phyloP scores from a whole-genome alignment of 2,113 vertebrate genomes.

The Fregata magnificens region DNA sequence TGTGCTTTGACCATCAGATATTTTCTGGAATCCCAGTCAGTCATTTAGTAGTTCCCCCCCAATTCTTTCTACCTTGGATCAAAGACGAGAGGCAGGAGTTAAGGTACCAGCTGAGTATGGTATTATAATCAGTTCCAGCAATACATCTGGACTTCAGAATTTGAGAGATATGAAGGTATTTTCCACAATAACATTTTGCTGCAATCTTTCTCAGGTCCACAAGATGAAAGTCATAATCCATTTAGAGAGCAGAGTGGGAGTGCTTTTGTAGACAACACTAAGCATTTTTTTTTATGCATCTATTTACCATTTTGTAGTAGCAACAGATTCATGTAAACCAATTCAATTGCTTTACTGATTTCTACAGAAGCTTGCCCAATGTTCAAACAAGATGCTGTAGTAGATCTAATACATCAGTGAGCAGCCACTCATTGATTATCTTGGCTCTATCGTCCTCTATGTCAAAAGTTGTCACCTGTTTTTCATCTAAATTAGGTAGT shows the following conservation, averaged over 20 bases:
- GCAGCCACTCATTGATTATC: neutral
- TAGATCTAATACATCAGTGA: neutral
- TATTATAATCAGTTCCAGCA: neutral
- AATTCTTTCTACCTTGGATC: neutral
- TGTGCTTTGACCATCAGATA: neutral
- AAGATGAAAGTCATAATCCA: neutral
- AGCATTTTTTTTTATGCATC: neutral
- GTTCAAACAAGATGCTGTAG: neutral
- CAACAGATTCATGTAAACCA: fast-evolving
- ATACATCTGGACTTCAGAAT: neutral
- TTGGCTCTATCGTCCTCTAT: neutral
- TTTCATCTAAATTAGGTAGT: neutral
- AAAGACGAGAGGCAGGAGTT: neutral
- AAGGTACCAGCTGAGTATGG: neutral
- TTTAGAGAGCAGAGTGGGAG: neutral
- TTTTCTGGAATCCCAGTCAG: neutral
- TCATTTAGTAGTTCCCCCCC: neutral
- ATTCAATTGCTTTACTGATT: neutral
- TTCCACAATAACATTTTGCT: neutral
- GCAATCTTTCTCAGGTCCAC: neutral
- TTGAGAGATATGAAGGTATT: neutral
- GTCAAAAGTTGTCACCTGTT: neutral
- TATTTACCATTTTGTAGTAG: neutral
- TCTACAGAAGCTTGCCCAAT: neutral
- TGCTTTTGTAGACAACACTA: neutral